Conservation (phyloP, 2,113 vertebrate species). For the Grus americana region DNA sequence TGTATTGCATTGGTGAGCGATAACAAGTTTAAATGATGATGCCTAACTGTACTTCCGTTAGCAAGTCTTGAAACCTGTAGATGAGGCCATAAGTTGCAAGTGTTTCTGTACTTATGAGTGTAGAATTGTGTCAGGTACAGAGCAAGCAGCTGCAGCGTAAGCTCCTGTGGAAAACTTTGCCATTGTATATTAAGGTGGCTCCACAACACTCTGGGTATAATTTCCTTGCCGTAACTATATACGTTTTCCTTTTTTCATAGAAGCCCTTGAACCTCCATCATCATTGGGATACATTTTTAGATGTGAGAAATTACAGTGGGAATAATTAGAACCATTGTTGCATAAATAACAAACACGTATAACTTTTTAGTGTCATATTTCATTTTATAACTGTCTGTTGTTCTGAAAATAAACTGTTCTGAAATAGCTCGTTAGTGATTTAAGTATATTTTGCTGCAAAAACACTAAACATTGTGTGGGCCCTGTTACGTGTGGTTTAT, state of each 20-base stretch:
- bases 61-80: background rate
- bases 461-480: background rate
- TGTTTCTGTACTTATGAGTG: background rate
- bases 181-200: background rate
- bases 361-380: background rate
- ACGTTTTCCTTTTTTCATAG: background rate
- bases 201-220: background rate
- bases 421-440: background rate
- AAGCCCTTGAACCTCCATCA: background rate
- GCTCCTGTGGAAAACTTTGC: background rate
- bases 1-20: background rate
- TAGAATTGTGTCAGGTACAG: background rate
- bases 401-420: background rate
- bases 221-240: background rate
- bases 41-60: background rate
- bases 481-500: rapidly evolving
- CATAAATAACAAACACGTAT: background rate
- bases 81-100: background rate
- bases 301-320: background rate
- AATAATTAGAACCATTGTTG: background rate
- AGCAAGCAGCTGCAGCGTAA: background rate
- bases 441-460: background rate
- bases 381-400: background rate
- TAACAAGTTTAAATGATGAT: background rate
- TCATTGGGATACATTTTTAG: background rate